Evolutionary conservation across 2,888 invertebrate species (phyloP), one percentile per base, ranked within the genome.

Genomic region (Steinernema scapterisci): DNA sequence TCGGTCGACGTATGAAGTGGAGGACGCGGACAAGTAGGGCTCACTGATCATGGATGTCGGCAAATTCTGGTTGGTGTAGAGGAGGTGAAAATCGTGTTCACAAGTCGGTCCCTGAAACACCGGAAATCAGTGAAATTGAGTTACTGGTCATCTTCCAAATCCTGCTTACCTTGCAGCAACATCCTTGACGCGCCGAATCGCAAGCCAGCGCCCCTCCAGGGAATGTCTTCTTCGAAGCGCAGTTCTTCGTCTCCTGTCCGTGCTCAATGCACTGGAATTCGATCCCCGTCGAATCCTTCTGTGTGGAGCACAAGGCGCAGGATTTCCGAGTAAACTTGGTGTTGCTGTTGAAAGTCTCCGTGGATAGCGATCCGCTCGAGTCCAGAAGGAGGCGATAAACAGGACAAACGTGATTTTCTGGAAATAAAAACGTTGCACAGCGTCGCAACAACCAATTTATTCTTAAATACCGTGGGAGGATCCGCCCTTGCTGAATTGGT

Each of bases 81-180:
- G 48, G 5, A 48, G 48, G 48, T 19, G 13, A 48, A 48, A 48
- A 3, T 48, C 48, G 16, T 48, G 2, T 13, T 48, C 48, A 48
- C 48, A 48, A 48, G 3, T 48, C 3, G 48, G 2, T 3, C 48
- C 48, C 48, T 48, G 19, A 48, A 48, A 48, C 13, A 13, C 19
- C 13, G 48, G 13, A 48, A 48, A 48, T 48, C 13, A 19, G 48
- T 16, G n/a, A 48, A 48, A 48, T n/a, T 48, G 48, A 19, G 19
- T n/a, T n/a, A n/a, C n/a, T n/a, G n/a, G n/a, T n/a, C n/a, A n/a
- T n/a, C n/a, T n/a, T n/a, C n/a, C n/a, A n/a, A n/a, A n/a, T n/a
- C n/a, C n/a, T n/a, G n/a, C 19, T 13, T 31, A 31, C 63, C 63
- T 31, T 63, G 31, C 63, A 63, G 25, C 63, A 63, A n/a, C 63